These are phyloP conservation scores for Panagrolaimus sp. DNA, from an alignment of 1,140 invertebrate genomes.

Conservation along the genomic window DNA sequence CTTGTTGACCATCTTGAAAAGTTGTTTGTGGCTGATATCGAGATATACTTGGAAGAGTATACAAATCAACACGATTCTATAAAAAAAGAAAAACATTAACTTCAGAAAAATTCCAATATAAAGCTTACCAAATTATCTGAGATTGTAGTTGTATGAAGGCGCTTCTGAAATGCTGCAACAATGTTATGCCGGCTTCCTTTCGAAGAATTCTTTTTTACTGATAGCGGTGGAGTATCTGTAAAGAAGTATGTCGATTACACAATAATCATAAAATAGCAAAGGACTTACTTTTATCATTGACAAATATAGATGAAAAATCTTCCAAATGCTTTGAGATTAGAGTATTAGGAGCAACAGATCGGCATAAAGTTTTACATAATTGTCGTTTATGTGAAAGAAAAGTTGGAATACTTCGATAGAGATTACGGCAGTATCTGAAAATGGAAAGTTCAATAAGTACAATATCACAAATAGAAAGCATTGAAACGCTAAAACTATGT, in stretches of 20 bases:
- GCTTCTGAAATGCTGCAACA: conserved; percentile 4
- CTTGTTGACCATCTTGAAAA: neutral
- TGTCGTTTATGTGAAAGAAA: conserved; percentile 26
- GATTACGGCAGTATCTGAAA: conserved; percentile 28
- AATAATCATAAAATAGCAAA: neutral
- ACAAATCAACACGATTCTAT: neutral
- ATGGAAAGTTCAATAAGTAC: neutral
- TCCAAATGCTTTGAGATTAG: neutral
- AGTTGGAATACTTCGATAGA: conserved; percentile 19
- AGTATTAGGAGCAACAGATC: neutral
- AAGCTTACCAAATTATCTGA: neutral
- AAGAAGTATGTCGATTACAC: neutral
- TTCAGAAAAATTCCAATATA: neutral
- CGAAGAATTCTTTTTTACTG: neutral
- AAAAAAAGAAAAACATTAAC: neutral
- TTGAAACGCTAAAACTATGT: no score
- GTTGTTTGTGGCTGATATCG: neutral
- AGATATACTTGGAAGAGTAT: neutral
- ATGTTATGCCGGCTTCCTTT: neutral
- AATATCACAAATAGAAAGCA: no score
- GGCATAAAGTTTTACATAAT: conserved; percentile 13
- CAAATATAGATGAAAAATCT: neutral
- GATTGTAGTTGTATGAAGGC: neutral
- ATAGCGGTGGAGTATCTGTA: neutral
- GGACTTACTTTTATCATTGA: conserved; percentile 4